Base-by-base conservation (phyloP, 2,888 invertebrate species). In the Acanthosepion lycidas region DNA sequence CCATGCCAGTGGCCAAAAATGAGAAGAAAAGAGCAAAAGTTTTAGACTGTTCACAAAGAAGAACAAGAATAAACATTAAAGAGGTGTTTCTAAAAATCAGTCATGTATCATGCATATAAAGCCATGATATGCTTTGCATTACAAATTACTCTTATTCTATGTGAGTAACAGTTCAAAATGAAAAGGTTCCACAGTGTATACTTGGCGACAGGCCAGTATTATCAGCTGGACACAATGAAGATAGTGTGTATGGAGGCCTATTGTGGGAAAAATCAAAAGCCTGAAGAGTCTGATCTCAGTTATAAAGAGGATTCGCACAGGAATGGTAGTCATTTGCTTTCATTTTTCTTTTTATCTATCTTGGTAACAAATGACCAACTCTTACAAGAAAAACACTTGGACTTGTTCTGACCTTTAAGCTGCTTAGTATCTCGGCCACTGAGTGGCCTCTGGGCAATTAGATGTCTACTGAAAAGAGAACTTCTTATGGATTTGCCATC, bases 121-220 rank as follows among this genome's bases (percentile, higher is more conserved):
- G n/a, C 15, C 12, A 78, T 12, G 78, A n/a, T 78, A 78, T 78
- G 78, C 78, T 78, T 78, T 78, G 78, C 78, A 78, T 78, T 78
- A 15, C 78, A 78, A 78, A 78, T 78, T 78, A 78, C n/a, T 78
- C 18, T 9, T 15, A 78, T 78, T 78, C 78, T 78, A 33, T n/a
- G n/a, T 15, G 18, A 78, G 78, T 12, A 78, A 78, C n/a, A 78
- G n/a, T n/a, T 78, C 78, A 33, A n/a, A 78, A 78, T 78, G 78
- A 78, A 78, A 78, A 78, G 78, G n/a, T 78, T 78, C 78, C 78
- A 78, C n/a, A 9, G 78, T 78, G 78, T 78, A 78, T n/a, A n/a
- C 78, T 78, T 78, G 78, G 78, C n/a, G 78, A 78, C 78, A 78
- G 78, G n/a, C 78, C 78, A 78, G n/a, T 78, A 78, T 78, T 78